Evolutionary conservation across 2,888 invertebrate species (phyloP), one percentile per base, ranked within the genome.

Genomic region (Arctia plantaginis): DNA sequence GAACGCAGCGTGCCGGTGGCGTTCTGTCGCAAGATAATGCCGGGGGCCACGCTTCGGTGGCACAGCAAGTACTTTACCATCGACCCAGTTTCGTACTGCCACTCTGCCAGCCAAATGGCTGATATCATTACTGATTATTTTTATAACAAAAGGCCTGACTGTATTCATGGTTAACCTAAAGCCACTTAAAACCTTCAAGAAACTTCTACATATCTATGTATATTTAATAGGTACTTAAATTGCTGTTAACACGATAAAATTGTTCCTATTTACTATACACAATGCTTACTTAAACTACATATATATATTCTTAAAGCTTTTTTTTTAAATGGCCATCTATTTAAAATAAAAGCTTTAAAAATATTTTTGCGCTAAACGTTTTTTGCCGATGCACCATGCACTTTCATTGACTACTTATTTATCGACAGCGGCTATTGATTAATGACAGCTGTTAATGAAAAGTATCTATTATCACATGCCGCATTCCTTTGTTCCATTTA

Each of bases 11-110:
- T 82, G 81, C 81, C 76, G 81, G 85, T 83, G 85, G 88, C 88
- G 87, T 86, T 88, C 87, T 89, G 90, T 90, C 90, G 91, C 89
- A 88, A 92, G 93, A 91, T 93, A 92, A 88, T 88, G 86, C 79
- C 82, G 77, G 78, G 82, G 84, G 82, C 80, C 79, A 84, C 82
- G 82, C 75, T 84, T 66, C 74, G 69, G 69, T 78, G 80, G 73
- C 77, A 78, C 77, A 66, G 67, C 74, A 72, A 82, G 77, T 83
- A 80, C 82, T 78, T 78, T 77, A 82, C 80, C 80, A 78, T 74
- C 83, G 80, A 79, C 83, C 84, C 83, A 83, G 85, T 85, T 85
- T 80, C 73, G 78, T 68, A 75, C 73, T 73, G 75, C 71, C 84
- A 78, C 76, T 77, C 77, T 75, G 73, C 71, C 77, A 83, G 78